A percentile compares a stretch with the other conserved stretches of the same genome.
These are phyloP conservation scores for Diaperis boleti DNA, from an alignment of 2,888 invertebrate species.

Conservation along the genomic window DNA sequence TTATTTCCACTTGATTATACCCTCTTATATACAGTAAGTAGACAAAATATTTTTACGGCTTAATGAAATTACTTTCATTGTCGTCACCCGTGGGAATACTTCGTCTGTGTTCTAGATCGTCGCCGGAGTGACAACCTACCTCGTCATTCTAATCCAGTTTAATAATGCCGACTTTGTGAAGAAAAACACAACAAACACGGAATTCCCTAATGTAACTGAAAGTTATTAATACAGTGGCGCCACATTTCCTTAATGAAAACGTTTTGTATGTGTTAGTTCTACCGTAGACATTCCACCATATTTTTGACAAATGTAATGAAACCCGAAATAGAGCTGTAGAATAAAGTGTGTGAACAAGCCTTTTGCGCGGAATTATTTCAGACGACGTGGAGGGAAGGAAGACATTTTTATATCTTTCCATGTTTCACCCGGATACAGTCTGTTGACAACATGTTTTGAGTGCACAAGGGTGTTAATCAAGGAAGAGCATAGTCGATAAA, in stretches of 20 bases:
- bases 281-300: background rate
- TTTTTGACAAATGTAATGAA: constrained; percentile 13
- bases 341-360: constrained; percentile 16
- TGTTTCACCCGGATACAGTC: background rate
- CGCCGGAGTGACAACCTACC: constrained; percentile 58
- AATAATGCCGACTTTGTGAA: constrained; percentile 47
- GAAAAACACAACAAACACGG: constrained; percentile 8
- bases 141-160: constrained; percentile 58
- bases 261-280: background rate
- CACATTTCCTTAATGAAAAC: background rate
- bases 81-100: too few relatives aligned
- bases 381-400: background rate
- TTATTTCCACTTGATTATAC: constrained; percentile 59
- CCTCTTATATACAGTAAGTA: constrained; percentile 55
- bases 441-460: too few relatives aligned
- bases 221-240: constrained; percentile 1
- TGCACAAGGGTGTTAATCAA: too few relatives aligned
- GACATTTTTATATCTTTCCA: constrained; percentile 8
- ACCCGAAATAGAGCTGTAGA: background rate
- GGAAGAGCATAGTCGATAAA: too few relatives aligned
- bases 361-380: background rate
- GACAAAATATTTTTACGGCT: background rate
- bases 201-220: constrained; percentile 9
- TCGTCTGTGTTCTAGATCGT: constrained; percentile 53
- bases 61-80: too few relatives aligned